These are phyloP conservation scores for Asarcornis scutulata DNA, from an alignment of 2,113 vertebrate genomes.

Conservation along the genomic window DNA sequence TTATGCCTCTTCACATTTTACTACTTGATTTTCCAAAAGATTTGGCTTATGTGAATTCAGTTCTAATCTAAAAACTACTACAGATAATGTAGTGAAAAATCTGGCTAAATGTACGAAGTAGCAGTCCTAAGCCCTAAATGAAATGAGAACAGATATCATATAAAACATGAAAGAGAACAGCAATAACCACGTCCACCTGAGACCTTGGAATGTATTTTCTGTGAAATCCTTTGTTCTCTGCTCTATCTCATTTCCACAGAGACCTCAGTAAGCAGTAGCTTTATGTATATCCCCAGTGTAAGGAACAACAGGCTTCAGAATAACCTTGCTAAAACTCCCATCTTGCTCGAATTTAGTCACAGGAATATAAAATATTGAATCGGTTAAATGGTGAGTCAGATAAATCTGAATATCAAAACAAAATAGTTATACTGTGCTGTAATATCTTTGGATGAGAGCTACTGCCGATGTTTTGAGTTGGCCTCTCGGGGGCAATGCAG, in stretches of 20 bases:
- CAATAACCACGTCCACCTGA: not conserved
- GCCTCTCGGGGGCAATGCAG: accelerated
- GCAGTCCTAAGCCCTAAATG: not conserved
- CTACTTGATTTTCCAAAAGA: not conserved
- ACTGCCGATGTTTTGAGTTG: not conserved
- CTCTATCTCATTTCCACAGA: not conserved
- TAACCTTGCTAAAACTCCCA: not conserved
- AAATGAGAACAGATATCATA: not conserved
- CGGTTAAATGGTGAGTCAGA: not conserved
- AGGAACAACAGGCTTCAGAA: not conserved
- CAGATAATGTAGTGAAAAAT: not conserved
- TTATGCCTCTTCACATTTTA: not conserved
- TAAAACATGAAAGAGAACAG: not conserved
- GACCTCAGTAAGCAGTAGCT: not conserved
- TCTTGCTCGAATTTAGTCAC: not conserved
- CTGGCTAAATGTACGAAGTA: not conserved
- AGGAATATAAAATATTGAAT: not conserved
- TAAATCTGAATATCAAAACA: constrained; percentile 33
- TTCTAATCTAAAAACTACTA: not conserved
- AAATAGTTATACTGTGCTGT: constrained; percentile 40
- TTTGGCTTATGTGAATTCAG: not conserved
- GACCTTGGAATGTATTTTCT: not conserved
- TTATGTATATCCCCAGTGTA: not conserved
- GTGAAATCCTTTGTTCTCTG: not conserved
- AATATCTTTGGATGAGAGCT: constrained; percentile 34